These are phyloP conservation scores for Ophioninae sp. DNA, from an alignment of 2,888 invertebrate species.

Conservation along the genomic window DNA sequence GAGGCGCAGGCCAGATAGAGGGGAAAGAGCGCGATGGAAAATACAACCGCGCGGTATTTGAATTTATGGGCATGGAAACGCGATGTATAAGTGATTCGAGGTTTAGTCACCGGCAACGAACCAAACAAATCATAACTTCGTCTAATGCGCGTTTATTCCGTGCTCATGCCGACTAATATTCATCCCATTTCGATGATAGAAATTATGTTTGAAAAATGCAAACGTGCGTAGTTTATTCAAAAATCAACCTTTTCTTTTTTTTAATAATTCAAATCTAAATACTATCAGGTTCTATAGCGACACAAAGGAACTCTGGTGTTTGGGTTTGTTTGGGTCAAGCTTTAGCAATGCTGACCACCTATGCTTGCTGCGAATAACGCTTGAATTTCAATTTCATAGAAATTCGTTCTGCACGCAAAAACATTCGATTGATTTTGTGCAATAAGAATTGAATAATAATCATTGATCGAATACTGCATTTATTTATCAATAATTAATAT, in stretches of 20 bases:
- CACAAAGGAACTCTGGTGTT: neutral
- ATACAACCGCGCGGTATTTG: constrained; percentile 44
- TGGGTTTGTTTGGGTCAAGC: neutral
- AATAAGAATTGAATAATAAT: neutral
- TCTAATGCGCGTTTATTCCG: neutral
- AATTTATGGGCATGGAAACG: constrained; percentile 12
- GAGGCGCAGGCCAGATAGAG: neutral
- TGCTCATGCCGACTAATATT: neutral
- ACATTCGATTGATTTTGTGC: neutral
- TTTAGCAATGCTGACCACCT: neutral
- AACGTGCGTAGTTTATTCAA: neutral
- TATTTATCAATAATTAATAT: neutral
- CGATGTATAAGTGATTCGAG: neutral
- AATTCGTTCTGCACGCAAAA: neutral
- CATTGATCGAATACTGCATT: neutral
- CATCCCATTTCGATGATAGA: too few relatives aligned
- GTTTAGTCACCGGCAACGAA: neutral
- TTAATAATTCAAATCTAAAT: neutral
- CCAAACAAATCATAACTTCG: neutral
- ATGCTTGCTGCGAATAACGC: neutral
- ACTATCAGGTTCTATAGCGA: too few relatives aligned
- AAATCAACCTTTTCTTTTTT: neutral
- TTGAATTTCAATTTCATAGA: neutral
- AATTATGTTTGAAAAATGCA: neutral
- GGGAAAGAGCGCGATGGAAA: neutral